Conservation (phyloP, 2,113 vertebrate genomes). For the Petaurus breviceps region DNA sequence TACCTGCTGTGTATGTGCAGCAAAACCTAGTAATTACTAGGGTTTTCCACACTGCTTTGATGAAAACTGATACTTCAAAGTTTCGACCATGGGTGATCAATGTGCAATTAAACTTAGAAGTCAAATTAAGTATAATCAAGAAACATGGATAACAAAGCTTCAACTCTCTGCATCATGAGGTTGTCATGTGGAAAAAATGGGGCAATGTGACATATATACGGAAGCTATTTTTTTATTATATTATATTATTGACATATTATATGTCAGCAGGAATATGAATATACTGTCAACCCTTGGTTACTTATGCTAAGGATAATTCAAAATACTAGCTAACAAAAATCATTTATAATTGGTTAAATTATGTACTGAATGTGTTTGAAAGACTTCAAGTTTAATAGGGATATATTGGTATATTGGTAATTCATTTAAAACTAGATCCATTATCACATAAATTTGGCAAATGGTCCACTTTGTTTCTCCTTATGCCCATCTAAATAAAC, state of each 20-base stretch:
- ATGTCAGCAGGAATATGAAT: conserved; percentile 57
- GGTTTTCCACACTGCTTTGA: conserved; percentile 64
- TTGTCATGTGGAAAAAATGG: too few relatives aligned
- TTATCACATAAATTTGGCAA: conserved; percentile 16
- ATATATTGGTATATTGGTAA: not conserved
- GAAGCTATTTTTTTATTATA: not conserved
- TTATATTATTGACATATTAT: not conserved
- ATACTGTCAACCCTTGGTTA: conserved; percentile 24
- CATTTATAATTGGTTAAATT: not conserved
- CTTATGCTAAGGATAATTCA: conserved; percentile 60
- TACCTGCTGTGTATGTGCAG: not conserved
- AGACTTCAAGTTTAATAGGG: not conserved
- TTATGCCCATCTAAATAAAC: not conserved
- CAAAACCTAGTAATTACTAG: conserved; percentile 51
- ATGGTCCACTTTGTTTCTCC: not conserved
- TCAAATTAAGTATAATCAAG: conserved; percentile 59
- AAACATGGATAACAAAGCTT: not conserved
- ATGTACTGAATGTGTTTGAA: not conserved
- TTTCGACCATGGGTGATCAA: conserved; percentile 66
- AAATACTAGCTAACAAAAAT: conserved; percentile 27
- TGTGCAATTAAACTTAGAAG: conserved; percentile 75
- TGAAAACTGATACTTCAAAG: conserved; percentile 75
- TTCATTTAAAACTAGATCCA: not conserved
- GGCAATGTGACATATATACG: not conserved
- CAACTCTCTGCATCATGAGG: not conserved